Evolutionary conservation across 2,113 vertebrate species (phyloP), one percentile per base, ranked within the genome.

Genomic region (Glareola pratincola): DNA sequence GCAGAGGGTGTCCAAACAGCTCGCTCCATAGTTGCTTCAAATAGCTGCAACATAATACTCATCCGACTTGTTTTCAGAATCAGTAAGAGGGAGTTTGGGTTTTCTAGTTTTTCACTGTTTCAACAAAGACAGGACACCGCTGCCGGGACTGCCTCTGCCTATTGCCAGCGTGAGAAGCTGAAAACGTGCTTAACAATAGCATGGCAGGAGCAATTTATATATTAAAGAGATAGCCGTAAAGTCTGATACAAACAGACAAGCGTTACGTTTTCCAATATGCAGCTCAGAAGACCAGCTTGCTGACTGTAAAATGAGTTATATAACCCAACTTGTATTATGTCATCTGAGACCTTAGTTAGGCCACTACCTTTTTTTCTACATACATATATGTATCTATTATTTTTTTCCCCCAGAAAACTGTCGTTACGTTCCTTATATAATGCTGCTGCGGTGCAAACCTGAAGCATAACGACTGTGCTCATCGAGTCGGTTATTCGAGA

Each of bases 161-260:
- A 51, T 9, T 69, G 71, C 90, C 93, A 94, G 62, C 21, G 9
- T 41, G 77, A 94, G 69, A 92, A 94, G 64, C 82, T 88, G 59
- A 95, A 92, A 96, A 93, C 48, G 81, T 6, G 10, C 67, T 90
- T 88, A 85, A 79, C 75, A 51, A 39, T 3, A 74, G 71, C 90
- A 90, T 26, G 77, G 91, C 48, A 18, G 2, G 3, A 97, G 76
- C 86, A 90, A 93, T 91, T 96, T 93, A 59, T 86, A 9, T 91
- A 94, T 87, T 92, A 97, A 92, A 97, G 94, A 95, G 71, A 95
- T 27, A 92, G 82, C 80, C 91, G 90, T 96, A 89, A 96, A 96
- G 73, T 87, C 96, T 94, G 96, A 97, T 91, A 78, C 57, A 93
- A 94, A 97, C 75, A 96, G 96, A 96, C 97, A 97, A 95, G 94